Percentiles rank a stretch among this genome's conserved stretches.
These are phyloP conservation scores for Meloidogyne hapla DNA, from an alignment of 1,140 invertebrate species.

Conservation along the genomic window DNA sequence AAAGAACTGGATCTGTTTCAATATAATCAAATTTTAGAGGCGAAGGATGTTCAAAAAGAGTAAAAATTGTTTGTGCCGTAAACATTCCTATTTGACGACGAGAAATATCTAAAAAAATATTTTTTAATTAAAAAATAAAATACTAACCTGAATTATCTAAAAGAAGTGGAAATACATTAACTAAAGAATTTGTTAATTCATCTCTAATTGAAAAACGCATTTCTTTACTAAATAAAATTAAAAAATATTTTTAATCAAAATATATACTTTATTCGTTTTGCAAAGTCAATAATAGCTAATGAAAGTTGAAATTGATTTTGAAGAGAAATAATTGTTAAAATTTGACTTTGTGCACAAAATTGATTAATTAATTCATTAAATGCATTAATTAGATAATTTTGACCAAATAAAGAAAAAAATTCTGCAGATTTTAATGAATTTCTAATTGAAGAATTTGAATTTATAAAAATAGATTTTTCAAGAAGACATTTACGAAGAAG, in stretches of 20 bases:
- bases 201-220: slow-evolving; percentile 6
- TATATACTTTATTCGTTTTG: slow-evolving; percentile 12
- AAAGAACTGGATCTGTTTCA: slow-evolving; percentile 8
- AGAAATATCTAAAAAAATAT: slow-evolving; percentile 17
- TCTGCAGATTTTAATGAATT: slow-evolving; percentile 19
- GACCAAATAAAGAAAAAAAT: slow-evolving; percentile 5
- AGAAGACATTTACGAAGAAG: slow-evolving; percentile 2
- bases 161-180: slow-evolving; percentile 12
- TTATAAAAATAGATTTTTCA: neutral
- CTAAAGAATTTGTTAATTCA: slow-evolving; percentile 14
- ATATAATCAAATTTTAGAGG: slow-evolving; percentile 18
- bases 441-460: neutral
- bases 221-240: neutral
- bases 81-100: slow-evolving; percentile 27
- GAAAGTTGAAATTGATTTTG: slow-evolving; percentile 9
- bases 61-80: slow-evolving; percentile 13
- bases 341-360: neutral
- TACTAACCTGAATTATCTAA: slow-evolving; percentile 4
- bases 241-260: neutral
- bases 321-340: slow-evolving; percentile 11
- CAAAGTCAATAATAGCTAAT: slow-evolving; percentile 21
- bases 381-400: neutral
- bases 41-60: slow-evolving; percentile 1
- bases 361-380: slow-evolving; percentile 1
- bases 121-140: neutral